These are phyloP conservation scores for Chionomys nivalis DNA, from an alignment of 2,113 vertebrate genomes.

Conservation along the genomic window DNA sequence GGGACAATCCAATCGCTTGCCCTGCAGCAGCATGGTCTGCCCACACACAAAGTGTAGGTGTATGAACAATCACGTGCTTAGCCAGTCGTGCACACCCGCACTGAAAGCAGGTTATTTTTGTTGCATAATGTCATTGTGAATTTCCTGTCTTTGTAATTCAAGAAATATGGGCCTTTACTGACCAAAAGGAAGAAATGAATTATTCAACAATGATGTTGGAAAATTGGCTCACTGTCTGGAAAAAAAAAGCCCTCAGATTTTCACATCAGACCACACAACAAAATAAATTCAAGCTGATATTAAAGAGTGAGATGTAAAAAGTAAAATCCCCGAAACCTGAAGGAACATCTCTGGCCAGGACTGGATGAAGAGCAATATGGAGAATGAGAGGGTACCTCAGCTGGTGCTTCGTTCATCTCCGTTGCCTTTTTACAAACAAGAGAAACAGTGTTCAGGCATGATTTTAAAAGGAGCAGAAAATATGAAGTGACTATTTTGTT, in stretches of 20 bases:
- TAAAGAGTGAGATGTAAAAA: slow-evolving; percentile 52
- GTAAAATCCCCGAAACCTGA: slow-evolving; percentile 31
- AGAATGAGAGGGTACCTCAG: background rate
- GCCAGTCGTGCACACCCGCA: background rate
- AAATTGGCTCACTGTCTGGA: slow-evolving; percentile 71
- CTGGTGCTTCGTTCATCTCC: background rate
- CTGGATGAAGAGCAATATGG: background rate
- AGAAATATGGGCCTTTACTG: slow-evolving; percentile 71
- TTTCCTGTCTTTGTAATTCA: slow-evolving; percentile 81
- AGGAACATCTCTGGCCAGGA: background rate
- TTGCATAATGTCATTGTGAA: slow-evolving; percentile 74
- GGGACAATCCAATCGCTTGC: slow-evolving; percentile 40
- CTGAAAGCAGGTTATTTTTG: slow-evolving; percentile 72
- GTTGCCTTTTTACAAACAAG: background rate
- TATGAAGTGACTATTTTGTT: background rate
- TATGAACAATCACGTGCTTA: background rate
- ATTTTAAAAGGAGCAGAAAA: slow-evolving; percentile 28
- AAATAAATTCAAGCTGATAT: slow-evolving; percentile 67
- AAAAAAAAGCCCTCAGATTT: slow-evolving; percentile 54
- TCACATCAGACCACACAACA: slow-evolving; percentile 67
- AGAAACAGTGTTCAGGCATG: background rate
- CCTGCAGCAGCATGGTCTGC: background rate
- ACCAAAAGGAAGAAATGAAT: slow-evolving; percentile 76
- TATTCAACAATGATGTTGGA: slow-evolving; percentile 74
- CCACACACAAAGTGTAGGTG: slow-evolving; percentile 36